A percentile compares a stretch with the other conserved stretches of the same genome.
Conservation (phyloP, 2,797 vertebrate genomes). For the Sebastes hubbsi region DNA sequence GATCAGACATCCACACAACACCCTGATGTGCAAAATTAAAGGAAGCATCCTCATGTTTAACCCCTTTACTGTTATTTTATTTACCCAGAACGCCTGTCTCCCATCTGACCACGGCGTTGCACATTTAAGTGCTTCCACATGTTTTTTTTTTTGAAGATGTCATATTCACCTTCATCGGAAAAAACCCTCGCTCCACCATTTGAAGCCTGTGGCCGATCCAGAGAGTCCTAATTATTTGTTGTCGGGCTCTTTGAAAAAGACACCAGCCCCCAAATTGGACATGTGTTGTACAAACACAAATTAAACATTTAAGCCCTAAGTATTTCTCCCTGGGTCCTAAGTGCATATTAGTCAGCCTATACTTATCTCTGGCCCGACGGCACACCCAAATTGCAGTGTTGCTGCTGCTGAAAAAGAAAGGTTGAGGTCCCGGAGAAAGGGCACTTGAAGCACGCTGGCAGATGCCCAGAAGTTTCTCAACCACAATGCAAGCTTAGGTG, state of each 20-base stretch:
- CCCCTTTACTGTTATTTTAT: slow-evolving; percentile 12
- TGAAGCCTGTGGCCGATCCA: slow-evolving; percentile 46
- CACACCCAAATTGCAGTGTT: slow-evolving; percentile 80
- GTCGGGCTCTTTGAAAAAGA: slow-evolving; percentile 66
- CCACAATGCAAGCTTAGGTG: slow-evolving; percentile 49
- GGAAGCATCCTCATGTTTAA: neutral
- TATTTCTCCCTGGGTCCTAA: slow-evolving; percentile 74
- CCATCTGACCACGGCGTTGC: slow-evolving; percentile 1
- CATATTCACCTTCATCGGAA: slow-evolving; percentile 48
- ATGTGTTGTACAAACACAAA: slow-evolving; percentile 79
- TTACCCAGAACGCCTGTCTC: neutral
- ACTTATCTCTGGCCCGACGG: slow-evolving; percentile 76
- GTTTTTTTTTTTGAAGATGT: slow-evolving; percentile 41
- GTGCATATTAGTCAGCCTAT: slow-evolving; percentile 79
- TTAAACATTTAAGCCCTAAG: slow-evolving; percentile 76
- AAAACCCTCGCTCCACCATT: slow-evolving; percentile 18
- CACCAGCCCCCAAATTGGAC: slow-evolving; percentile 69
- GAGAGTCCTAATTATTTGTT: slow-evolving; percentile 70
- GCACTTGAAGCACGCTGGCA: slow-evolving; percentile 56
- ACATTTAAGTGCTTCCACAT: slow-evolving; percentile 49
- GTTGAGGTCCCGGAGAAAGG: slow-evolving; percentile 60
- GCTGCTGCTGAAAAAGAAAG: slow-evolving; percentile 70
- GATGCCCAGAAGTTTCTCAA: slow-evolving; percentile 59
- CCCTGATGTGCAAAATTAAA: too few species aligned
- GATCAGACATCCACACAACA: neutral